Conservation (phyloP, 2,797 vertebrate species). For the Staurois parvus region DNA sequence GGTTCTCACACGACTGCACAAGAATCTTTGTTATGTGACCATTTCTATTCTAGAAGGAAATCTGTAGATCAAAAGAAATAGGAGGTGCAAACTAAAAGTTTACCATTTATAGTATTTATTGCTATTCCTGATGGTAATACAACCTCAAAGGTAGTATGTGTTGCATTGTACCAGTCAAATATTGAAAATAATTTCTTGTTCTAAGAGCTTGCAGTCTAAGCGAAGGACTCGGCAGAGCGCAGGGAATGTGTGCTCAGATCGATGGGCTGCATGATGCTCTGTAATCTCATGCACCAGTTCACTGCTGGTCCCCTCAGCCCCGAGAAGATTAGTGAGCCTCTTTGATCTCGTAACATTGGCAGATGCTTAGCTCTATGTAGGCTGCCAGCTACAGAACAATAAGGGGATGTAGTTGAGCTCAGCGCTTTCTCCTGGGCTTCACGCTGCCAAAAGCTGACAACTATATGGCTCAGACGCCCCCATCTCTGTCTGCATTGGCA, state of each 20-base stretch:
- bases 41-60: too few relatives aligned
- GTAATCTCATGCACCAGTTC: constrained; percentile 42
- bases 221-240: neutral
- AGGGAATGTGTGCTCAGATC: neutral
- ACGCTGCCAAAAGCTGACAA: constrained; percentile 48
- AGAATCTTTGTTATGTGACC: neutral
- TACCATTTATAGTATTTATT: too few relatives aligned
- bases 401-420: constrained; percentile 48
- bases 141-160: too few relatives aligned
- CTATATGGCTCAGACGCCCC: constrained; percentile 50
- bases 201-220: constrained; percentile 34
- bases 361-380: constrained; percentile 45
- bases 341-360: constrained; percentile 51
- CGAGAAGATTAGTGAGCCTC: constrained; percentile 50
- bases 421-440: constrained; percentile 46
- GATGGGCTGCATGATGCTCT: constrained; percentile 5
- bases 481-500: constrained; percentile 40
- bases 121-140: too few relatives aligned
- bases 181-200: neutral
- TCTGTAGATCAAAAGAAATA: too few relatives aligned
- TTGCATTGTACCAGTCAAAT: too few relatives aligned
- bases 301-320: constrained; percentile 33
- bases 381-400: constrained; percentile 54
- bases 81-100: neutral
- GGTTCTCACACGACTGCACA: too few relatives aligned